Evolutionary conservation across 64 coral and sea anemone species (phyloP), one percentile per base, ranked within the genome.

Genomic region (Porites australiensis): DNA sequence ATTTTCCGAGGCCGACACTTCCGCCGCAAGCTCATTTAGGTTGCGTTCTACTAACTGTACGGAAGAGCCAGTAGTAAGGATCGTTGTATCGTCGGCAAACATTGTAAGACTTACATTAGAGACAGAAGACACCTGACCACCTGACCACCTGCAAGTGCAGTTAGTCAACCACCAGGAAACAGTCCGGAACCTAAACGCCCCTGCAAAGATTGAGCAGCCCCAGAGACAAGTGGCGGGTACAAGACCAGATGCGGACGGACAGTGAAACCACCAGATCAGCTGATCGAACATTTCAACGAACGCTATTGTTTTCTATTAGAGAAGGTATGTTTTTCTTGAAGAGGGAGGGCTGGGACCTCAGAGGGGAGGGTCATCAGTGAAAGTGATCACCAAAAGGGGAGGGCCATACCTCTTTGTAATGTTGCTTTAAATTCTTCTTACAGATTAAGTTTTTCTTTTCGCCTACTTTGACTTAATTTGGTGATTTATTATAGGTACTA

Each of bases 91-190:
- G n/a, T n/a, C n/a, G n/a, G n/a, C n/a, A n/a, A n/a, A n/a, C n/a
- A n/a, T n/a, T n/a, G n/a, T n/a, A n/a, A n/a, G n/a, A n/a, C n/a
- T n/a, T n/a, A n/a, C n/a, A n/a, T n/a, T n/a, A n/a, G n/a, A n/a
- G n/a, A n/a, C n/a, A n/a, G n/a, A n/a, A n/a, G n/a, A n/a, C n/a
- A n/a, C n/a, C n/a, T n/a, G n/a, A n/a, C n/a, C n/a, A n/a, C n/a
- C n/a, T n/a, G n/a, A n/a, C 65, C 65, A 69, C 65, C 65, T 6
- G n/a, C 65, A 69, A 69, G 65, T 69, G 65, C 65, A 69, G 65
- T n/a, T 16, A 21, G 22, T 69, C 65, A 69, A 69, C 65, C 65
- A 69, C 65, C 65, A 69, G 65, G 65, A 69, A 21, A 69, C 65
- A 69, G 65, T 6, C 65, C 65, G 22, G 65, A 69, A 21, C 65